Evolutionary conservation across 2,113 vertebrate genomes (phyloP).

Genomic region (Sardina pilchardus): DNA sequence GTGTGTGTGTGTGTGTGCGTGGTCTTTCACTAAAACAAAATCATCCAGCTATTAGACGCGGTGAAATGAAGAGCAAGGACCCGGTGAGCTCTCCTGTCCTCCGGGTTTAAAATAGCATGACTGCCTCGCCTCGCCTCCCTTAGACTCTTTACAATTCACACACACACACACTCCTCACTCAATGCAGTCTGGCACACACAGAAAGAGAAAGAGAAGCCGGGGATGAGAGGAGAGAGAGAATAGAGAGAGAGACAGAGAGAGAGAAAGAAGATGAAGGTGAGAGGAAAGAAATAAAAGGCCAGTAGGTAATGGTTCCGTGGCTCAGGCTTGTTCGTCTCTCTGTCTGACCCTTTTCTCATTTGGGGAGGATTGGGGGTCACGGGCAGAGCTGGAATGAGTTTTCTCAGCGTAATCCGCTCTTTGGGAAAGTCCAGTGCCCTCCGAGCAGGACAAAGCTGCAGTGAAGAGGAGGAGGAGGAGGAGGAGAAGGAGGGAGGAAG

Average conservation of each 20-base stretch:
- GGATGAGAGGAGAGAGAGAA: constrained; percentile 17
- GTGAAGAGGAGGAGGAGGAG: background rate
- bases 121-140: constrained; percentile 16
- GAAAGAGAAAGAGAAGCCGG: background rate
- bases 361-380: constrained; percentile 48
- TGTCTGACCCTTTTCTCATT: constrained; percentile 44
- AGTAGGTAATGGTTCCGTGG: constrained; percentile 39
- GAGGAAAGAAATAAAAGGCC: background rate
- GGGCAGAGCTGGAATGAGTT: constrained; percentile 57
- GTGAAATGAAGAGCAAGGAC: constrained; percentile 24
- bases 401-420: constrained; percentile 41
- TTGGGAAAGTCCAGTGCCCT: constrained; percentile 16
- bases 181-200: background rate
- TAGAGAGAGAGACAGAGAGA: constrained; percentile 21
- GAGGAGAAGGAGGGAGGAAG: no score
- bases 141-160: constrained; percentile 20
- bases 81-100: constrained; percentile 26
- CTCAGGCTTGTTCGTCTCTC: constrained; percentile 26
- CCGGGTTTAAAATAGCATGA: constrained; percentile 35
- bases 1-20: constrained; percentile 1
- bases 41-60: background rate
- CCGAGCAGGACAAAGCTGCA: background rate
- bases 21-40: background rate
- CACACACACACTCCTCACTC: constrained; percentile 16
- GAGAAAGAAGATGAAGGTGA: background rate